phyloP scores from a whole-genome alignment of 2,888 invertebrate genomes.

The Biston betularia region DNA sequence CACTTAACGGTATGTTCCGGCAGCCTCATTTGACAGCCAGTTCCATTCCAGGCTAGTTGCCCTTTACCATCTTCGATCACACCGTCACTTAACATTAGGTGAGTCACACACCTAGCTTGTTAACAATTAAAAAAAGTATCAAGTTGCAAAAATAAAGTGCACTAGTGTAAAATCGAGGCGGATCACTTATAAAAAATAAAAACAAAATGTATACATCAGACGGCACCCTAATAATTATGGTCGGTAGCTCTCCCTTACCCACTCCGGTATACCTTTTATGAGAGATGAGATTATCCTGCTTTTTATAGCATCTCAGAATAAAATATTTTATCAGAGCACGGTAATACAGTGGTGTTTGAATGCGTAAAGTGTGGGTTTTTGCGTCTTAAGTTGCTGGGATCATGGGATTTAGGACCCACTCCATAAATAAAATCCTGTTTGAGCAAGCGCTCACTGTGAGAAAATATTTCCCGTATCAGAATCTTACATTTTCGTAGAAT shows the following conservation, averaged over 20 bases:
- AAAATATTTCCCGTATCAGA: slow-evolving; percentile 15
- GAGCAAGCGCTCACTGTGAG: slow-evolving; percentile 33
- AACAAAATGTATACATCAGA: too few species aligned
- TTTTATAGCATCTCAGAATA: slow-evolving; percentile 48
- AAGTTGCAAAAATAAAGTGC: too few species aligned
- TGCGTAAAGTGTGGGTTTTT: slow-evolving; percentile 45
- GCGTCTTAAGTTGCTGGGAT: slow-evolving; percentile 42
- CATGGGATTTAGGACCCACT: slow-evolving; percentile 40
- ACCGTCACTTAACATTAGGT: too few species aligned
- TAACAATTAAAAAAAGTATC: too few species aligned
- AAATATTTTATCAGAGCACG: slow-evolving; percentile 41
- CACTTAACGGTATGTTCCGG: too few species aligned
- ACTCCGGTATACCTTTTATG: slow-evolving; percentile 48
- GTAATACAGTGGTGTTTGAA: slow-evolving; percentile 41
- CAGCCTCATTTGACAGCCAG: too few species aligned
- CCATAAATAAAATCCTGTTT: slow-evolving; percentile 31
- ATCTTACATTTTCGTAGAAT: slow-evolving; percentile 1
- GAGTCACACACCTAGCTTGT: too few species aligned
- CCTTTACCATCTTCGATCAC: too few species aligned
- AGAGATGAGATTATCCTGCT: slow-evolving; percentile 54
- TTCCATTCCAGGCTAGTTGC: too few species aligned
- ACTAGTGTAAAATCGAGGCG: too few species aligned
- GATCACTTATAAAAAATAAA: too few species aligned
- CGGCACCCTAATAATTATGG: slow-evolving; percentile 14
- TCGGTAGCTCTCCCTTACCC: slow-evolving; percentile 4